Conservation (phyloP, 2,888 invertebrate species). For the Mamestra brassicae region DNA sequence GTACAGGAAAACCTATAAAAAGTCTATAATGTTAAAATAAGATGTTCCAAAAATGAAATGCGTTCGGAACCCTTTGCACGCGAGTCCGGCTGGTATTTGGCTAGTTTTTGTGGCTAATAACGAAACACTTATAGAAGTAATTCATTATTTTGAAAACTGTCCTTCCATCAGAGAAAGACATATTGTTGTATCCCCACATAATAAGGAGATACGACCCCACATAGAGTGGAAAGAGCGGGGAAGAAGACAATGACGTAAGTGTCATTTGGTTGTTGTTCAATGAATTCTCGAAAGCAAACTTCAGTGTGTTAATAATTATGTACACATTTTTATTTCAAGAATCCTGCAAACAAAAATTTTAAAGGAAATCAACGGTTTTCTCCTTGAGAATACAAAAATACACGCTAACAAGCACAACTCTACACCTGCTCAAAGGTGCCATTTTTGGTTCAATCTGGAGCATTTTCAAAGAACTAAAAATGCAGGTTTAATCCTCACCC, state of each 20-base stretch:
- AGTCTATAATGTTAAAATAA: too few species aligned
- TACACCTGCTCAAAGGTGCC: background rate
- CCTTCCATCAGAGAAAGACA: too few species aligned
- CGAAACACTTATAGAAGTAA: too few species aligned
- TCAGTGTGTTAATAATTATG: background rate
- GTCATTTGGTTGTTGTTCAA: background rate
- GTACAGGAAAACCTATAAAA: too few species aligned
- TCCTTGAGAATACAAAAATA: background rate
- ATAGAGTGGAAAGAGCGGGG: too few species aligned
- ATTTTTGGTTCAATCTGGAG: background rate
- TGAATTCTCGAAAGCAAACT: background rate
- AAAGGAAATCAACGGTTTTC: background rate
- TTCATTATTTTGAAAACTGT: background rate
- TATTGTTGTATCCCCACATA: too few species aligned
- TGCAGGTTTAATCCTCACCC: background rate
- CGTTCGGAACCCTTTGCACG: too few species aligned
- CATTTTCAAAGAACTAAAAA: background rate
- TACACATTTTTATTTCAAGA: background rate
- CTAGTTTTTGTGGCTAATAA: background rate
- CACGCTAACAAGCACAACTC: background rate
- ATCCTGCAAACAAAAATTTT: background rate
- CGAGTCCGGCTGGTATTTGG: too few species aligned
- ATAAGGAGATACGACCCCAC: too few species aligned
- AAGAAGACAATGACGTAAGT: background rate
- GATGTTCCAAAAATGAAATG: too few species aligned